phyloP scores from a whole-genome alignment of 2,113 vertebrate species.

The Podarcis cretensis region DNA sequence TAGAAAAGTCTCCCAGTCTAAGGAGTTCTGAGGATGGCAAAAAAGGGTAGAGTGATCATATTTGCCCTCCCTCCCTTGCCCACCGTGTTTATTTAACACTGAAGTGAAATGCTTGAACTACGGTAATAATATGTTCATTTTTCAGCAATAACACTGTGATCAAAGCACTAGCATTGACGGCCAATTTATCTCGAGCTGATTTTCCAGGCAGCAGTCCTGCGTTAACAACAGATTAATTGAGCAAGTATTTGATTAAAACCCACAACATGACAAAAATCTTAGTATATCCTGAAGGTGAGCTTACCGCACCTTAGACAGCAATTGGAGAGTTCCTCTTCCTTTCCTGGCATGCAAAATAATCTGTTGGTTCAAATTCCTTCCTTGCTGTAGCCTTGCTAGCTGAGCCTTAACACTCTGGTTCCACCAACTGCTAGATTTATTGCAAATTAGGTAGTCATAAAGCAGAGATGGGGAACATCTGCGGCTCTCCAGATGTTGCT shows the following conservation, averaged over 20 bases:
- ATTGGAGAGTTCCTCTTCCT: background rate
- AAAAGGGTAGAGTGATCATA: too few species aligned
- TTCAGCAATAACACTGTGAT: background rate
- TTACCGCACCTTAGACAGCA: background rate
- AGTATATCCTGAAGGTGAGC: background rate
- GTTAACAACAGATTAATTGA: background rate
- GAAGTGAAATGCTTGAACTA: background rate
- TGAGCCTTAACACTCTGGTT: background rate
- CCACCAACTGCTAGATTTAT: background rate
- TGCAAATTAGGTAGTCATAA: background rate
- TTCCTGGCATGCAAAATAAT: background rate
- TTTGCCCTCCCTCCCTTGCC: background rate
- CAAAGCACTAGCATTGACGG: background rate
- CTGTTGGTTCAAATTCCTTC: background rate
- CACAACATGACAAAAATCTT: background rate
- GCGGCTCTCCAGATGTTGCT: too few species aligned
- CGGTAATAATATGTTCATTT: background rate
- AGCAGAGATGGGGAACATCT: background rate
- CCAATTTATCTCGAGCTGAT: background rate
- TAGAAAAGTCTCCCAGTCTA: too few species aligned
- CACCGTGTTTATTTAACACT: background rate
- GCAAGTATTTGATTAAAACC: constrained; percentile 4
- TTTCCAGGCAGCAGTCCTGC: background rate
- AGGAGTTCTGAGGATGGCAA: too few species aligned
- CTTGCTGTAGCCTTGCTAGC: background rate